phyloP scores from a whole-genome alignment of 1,140 invertebrate species.

The Chlorops oryzae region DNA sequence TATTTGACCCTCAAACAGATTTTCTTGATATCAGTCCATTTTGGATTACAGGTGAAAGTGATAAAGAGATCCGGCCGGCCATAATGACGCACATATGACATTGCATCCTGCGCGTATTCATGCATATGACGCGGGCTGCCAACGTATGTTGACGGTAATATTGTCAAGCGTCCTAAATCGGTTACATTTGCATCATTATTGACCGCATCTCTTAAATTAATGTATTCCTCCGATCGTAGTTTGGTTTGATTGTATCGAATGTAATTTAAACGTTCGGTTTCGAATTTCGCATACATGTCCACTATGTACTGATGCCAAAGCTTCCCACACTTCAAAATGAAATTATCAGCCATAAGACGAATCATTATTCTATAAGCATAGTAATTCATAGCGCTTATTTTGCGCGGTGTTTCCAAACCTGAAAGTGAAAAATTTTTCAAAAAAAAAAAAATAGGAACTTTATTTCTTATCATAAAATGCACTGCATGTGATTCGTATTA shows the following conservation, averaged over 20 bases:
- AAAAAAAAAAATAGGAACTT: background rate
- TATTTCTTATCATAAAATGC: background rate
- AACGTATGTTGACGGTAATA: slow-evolving; percentile 47
- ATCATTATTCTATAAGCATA: slow-evolving; percentile 47
- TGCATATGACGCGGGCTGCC: slow-evolving; percentile 49
- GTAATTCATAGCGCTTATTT: slow-evolving; percentile 44
- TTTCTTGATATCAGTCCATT: slow-evolving; percentile 46
- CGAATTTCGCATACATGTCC: slow-evolving; percentile 13
- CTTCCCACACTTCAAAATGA: slow-evolving; percentile 35
- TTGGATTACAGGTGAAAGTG: slow-evolving; percentile 51
- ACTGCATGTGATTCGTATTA: background rate
- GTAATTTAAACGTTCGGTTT: slow-evolving; percentile 4
- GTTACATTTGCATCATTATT: slow-evolving; percentile 27
- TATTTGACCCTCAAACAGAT: slow-evolving; percentile 34
- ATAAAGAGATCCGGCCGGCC: slow-evolving; percentile 45
- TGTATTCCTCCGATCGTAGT: slow-evolving; percentile 11
- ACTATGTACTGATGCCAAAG: slow-evolving; percentile 21
- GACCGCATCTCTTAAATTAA: slow-evolving; percentile 10
- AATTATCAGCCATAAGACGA: slow-evolving; percentile 36
- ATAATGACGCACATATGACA: slow-evolving; percentile 49
- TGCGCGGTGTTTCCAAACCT: slow-evolving; percentile 25
- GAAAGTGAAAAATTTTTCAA: background rate
- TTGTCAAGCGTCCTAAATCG: slow-evolving; percentile 38
- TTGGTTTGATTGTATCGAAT: slow-evolving; percentile 9
- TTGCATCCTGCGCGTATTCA: slow-evolving; percentile 50